phyloP scores from a whole-genome alignment of 1,140 invertebrate genomes.

The Megathymus violae region DNA sequence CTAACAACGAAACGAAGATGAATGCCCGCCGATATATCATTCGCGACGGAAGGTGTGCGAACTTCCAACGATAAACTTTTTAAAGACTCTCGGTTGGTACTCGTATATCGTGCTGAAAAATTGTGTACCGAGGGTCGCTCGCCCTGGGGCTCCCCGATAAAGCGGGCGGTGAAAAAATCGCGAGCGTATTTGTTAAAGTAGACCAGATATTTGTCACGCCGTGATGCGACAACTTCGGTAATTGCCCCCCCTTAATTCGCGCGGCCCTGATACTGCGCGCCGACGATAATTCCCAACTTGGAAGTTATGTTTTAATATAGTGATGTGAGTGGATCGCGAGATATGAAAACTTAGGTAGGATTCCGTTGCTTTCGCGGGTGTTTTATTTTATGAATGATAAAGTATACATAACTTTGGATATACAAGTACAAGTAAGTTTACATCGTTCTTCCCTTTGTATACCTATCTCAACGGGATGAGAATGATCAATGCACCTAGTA shows the following conservation, averaged over 20 bases:
- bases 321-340: conserved; percentile 26
- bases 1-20: conserved; percentile 63
- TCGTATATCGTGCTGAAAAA: conserved; percentile 77
- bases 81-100: conserved; percentile 70
- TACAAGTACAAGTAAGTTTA: not conserved
- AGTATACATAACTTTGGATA: not conserved
- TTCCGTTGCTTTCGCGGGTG: conserved; percentile 5
- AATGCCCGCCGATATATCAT: conserved; percentile 74
- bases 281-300: conserved; percentile 23
- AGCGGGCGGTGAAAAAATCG: conserved; percentile 64
- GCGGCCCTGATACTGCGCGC: conserved; percentile 31
- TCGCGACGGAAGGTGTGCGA: conserved; percentile 64
- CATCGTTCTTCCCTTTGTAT: not conserved
- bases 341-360: conserved; percentile 14
- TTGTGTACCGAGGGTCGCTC: conserved; percentile 72
- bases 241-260: conserved; percentile 58
- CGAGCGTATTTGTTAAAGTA: conserved; percentile 70
- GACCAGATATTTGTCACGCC: conserved; percentile 76
- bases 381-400: conserved; percentile 1
- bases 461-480: no score
- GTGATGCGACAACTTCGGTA: conserved; percentile 68
- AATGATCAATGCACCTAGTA: no score
- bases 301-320: conserved; percentile 32
- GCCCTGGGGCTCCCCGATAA: conserved; percentile 73
- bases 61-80: conserved; percentile 77